Base-by-base conservation (phyloP, 2,888 invertebrate species). In the Electrophaes corylata region DNA sequence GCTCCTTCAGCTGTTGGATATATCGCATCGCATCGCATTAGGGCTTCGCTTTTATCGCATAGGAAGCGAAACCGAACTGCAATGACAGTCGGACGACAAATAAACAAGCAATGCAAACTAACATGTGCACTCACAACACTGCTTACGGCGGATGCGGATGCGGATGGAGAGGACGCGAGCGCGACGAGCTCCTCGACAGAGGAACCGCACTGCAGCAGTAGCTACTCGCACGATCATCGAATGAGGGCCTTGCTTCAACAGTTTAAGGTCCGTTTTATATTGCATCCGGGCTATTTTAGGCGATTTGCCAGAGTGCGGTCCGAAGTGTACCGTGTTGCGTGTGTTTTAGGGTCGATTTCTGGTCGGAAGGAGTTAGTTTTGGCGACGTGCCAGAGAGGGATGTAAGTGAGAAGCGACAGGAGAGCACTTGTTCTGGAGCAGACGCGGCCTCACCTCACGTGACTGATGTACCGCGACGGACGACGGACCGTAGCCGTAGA, bases 31-130 rank as follows among this genome's bases (percentile, higher is more conserved):
- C n/a, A n/a, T n/a, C n/a, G 20, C 20, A 5, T 54, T 46, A 35
- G 26, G 29, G 54, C 57, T 44, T 54, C 43, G 47, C 50, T 51
- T 49, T 29, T 50, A 43, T 59, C 62, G 50, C 54, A 53, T 58
- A 57, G 60, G n/a, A 69, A 68, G 55, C 55, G 64, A 62, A 62
- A 62, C 64, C 60, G 60, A 65, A 58, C 64, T 65, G 64, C 70
- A 56, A 66, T 62, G 61, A 64, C 55, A 60, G 56, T 52, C 65
- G 55, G 63, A 33, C 31, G 35, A 18, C 62, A 51, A 61, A 64
- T 62, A 64, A 64, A 63, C 59, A 60, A 51, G 20, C 46, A 31
- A 11, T 19, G 23, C 44, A 19, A 39, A 16, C 60, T 51, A 54
- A 37, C 23, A 40, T 16, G 2, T 3, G 0, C 41, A 19, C 4